Conservation (phyloP, 2,888 invertebrate genomes). For the Apodemia duryi region DNA sequence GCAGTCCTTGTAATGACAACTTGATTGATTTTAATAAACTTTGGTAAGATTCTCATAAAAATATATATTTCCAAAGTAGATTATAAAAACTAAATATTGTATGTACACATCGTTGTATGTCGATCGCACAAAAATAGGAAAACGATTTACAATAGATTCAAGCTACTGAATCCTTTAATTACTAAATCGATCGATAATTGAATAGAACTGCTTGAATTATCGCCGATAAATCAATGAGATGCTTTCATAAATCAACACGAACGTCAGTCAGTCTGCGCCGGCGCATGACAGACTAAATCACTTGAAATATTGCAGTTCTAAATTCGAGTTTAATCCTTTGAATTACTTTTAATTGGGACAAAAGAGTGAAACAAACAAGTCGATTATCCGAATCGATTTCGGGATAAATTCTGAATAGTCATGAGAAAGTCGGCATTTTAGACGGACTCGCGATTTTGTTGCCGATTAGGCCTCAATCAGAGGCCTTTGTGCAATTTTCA, state of each 20-base stretch:
- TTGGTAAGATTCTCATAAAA: too few relatives aligned
- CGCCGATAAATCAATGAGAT: constrained; percentile 54
- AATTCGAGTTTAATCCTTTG: constrained; percentile 59
- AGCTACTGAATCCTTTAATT: constrained; percentile 27
- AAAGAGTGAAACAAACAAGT: constrained; percentile 43
- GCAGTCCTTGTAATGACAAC: too few relatives aligned
- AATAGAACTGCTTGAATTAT: constrained; percentile 57
- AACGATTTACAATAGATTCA: not conserved
- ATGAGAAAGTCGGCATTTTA: constrained; percentile 59
- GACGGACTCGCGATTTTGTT: constrained; percentile 43
- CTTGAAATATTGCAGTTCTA: constrained; percentile 60
- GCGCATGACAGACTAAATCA: constrained; percentile 54
- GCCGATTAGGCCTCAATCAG: constrained; percentile 68
- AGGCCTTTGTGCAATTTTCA: constrained; percentile 70
- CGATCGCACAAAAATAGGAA: not conserved
- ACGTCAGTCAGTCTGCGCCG: constrained; percentile 41
- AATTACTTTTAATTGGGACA: constrained; percentile 68
- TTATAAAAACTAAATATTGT: too few relatives aligned
- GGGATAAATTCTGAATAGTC: constrained; percentile 59
- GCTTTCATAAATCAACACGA: constrained; percentile 51
- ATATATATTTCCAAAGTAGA: too few relatives aligned
- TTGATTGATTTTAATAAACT: too few relatives aligned
- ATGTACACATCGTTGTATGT: too few relatives aligned
- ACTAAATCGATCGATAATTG: constrained; percentile 43
- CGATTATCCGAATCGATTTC: constrained; percentile 53